A percentile compares a stretch with the other conserved stretches of the same genome.
Conservation (phyloP, 2,888 invertebrate species). For the Orthosia cruda region DNA sequence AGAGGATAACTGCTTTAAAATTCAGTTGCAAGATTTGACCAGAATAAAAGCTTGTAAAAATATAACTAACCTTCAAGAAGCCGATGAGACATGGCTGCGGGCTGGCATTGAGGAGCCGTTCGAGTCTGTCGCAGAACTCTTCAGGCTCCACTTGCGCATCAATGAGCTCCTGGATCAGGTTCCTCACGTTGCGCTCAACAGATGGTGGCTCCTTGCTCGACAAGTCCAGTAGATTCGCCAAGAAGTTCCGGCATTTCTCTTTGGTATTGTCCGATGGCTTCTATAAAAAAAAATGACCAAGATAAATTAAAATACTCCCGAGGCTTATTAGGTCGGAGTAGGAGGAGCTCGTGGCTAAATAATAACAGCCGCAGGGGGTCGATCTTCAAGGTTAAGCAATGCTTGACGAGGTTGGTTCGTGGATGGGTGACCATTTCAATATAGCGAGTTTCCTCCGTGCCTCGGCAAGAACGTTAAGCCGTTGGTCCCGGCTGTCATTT, state of each 20-base stretch:
- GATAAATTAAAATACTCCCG: not conserved
- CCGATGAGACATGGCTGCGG: constrained; percentile 99
- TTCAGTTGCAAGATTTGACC: no score
- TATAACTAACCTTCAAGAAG: constrained; percentile 95
- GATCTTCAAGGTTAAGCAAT: no score
- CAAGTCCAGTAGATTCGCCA: constrained; percentile 98
- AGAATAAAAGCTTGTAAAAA: not conserved
- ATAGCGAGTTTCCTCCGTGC: no score
- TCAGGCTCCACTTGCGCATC: constrained; percentile 99
- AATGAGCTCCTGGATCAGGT: constrained; percentile 98
- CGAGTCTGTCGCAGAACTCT: constrained; percentile 98
- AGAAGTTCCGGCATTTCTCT: constrained; percentile 99
- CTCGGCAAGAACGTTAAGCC: no score
- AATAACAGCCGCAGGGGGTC: no score
- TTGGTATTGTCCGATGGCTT: constrained; percentile 95
- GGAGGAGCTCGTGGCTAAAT: no score
- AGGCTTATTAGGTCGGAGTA: no score
- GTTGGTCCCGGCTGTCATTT: no score
- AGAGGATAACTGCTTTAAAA: no score
- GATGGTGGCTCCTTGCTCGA: constrained; percentile 98
- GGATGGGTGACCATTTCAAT: no score
- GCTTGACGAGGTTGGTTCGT: no score
- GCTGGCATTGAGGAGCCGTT: constrained; percentile 98
- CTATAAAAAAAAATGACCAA: constrained; percentile 61
- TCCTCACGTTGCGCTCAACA: constrained; percentile 98